These are phyloP conservation scores for Pseudomyrmex pallidus DNA, from an alignment of 1,140 invertebrate species.

Conservation along the genomic window DNA sequence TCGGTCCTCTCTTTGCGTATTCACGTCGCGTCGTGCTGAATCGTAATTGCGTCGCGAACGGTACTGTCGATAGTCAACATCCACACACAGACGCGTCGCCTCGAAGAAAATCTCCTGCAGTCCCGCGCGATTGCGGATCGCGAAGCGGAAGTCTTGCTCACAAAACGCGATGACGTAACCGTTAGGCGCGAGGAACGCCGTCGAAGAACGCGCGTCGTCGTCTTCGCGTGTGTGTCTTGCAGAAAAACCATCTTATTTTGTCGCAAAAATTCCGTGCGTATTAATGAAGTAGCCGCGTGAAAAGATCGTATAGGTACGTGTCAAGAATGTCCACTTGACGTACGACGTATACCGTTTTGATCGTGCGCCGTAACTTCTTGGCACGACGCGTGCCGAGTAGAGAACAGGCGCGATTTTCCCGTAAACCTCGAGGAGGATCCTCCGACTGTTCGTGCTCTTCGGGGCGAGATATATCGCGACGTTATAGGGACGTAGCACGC, in stretches of 20 bases:
- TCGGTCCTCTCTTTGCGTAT: conserved; percentile 14
- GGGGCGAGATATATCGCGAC: conserved; percentile 58
- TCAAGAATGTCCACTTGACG: background rate
- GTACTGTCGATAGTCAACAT: background rate
- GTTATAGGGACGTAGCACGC: conserved; percentile 54
- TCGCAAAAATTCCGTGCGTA: background rate
- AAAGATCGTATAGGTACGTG: background rate
- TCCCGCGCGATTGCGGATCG: background rate
- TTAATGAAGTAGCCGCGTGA: conserved; percentile 17
- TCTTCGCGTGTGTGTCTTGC: background rate
- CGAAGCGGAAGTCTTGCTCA: conserved; percentile 17
- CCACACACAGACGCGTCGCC: background rate
- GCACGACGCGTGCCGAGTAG: conserved; percentile 2
- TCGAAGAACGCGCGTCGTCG: conserved; percentile 3
- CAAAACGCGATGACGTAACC: conserved; percentile 1
- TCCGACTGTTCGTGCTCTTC: conserved; percentile 24
- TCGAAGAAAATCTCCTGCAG: background rate
- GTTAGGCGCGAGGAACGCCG: conserved; percentile 15
- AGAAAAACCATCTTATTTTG: conserved; percentile 39
- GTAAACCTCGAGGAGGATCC: conserved; percentile 35
- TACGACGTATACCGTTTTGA: conserved; percentile 33
- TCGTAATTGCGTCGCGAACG: conserved; percentile 34
- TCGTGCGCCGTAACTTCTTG: conserved; percentile 27
- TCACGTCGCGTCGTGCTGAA: conserved; percentile 34
- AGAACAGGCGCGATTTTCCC: conserved; percentile 7